Percentiles rank a stretch among this genome's conserved stretches.
These are phyloP conservation scores for Drosophila prosaltans DNA, from an alignment of 1,140 invertebrate genomes.

Conservation along the genomic window DNA sequence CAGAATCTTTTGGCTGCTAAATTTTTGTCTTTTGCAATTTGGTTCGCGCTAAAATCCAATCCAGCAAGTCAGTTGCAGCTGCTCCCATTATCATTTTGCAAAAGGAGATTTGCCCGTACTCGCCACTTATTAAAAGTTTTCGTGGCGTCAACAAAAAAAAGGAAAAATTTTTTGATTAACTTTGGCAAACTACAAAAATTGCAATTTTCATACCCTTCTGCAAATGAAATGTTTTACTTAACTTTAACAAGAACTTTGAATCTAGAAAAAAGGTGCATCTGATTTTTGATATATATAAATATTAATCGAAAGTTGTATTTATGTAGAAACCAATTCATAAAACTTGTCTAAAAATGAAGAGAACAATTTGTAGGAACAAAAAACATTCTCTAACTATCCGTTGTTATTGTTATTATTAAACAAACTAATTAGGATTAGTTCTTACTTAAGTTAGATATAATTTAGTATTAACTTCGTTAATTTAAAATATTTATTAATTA, in stretches of 20 bases:
- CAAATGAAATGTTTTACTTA: background rate
- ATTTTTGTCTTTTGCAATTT: slow-evolving; percentile 9
- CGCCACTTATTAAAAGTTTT: slow-evolving; percentile 11
- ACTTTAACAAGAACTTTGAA: slow-evolving; percentile 1
- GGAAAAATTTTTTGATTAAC: slow-evolving; percentile 42
- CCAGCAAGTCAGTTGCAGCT: slow-evolving; percentile 4
- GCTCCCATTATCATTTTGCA: background rate
- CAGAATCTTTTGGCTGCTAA: background rate
- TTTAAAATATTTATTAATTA: background rate
- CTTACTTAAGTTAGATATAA: no score
- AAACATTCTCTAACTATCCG: no score
- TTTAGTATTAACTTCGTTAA: background rate
- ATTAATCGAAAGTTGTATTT: background rate
- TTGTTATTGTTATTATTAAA: no score
- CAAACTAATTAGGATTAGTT: no score
- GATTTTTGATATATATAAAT: background rate
- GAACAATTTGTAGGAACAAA: no score
- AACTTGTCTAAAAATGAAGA: no score
- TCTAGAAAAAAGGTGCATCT: background rate
- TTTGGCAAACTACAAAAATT: slow-evolving; percentile 45
- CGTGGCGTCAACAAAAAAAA: slow-evolving; percentile 26
- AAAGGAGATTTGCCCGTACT: background rate
- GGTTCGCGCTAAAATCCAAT: background rate
- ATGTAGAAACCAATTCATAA: background rate
- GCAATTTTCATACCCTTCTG: slow-evolving; percentile 16